Evolutionary conservation across 2,888 invertebrate species (phyloP).

Genomic region (Mythimna loreyi): DNA sequence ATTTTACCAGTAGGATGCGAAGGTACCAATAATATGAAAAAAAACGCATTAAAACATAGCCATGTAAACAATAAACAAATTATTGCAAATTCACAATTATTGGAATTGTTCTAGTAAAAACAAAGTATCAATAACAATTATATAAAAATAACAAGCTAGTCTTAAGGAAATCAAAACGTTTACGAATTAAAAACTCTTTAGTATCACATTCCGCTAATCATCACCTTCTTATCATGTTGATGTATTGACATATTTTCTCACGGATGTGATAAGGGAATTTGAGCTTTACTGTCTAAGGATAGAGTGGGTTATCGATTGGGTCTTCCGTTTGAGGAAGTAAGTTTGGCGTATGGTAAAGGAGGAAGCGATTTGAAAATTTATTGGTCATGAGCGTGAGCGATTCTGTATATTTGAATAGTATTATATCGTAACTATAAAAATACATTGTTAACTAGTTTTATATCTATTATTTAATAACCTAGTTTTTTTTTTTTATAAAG

Average conservation of each 20-base stretch:
- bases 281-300: conserved; percentile 41
- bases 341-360: conserved; percentile 39
- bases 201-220: conserved; percentile 72
- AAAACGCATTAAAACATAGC: not conserved
- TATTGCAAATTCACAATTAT: conserved; percentile 38
- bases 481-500: too few species aligned
- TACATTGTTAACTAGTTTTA: too few species aligned
- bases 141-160: conserved; percentile 43
- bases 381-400: not conserved
- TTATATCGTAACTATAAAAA: too few species aligned
- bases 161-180: conserved; percentile 60
- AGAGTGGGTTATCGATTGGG: conserved; percentile 54
- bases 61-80: conserved; percentile 23
- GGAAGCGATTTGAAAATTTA: conserved; percentile 28
- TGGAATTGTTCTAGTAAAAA: conserved; percentile 49
- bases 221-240: conserved; percentile 70
- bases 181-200: conserved; percentile 61
- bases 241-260: conserved; percentile 79
- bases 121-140: conserved; percentile 62
- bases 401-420: not conserved
- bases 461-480: too few species aligned
- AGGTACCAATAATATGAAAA: not conserved
- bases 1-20: too few species aligned
- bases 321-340: conserved; percentile 48
- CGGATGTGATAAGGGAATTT: conserved; percentile 63